phyloP scores from a whole-genome alignment of 2,113 vertebrate genomes.

The Gallinago jamesoni region DNA sequence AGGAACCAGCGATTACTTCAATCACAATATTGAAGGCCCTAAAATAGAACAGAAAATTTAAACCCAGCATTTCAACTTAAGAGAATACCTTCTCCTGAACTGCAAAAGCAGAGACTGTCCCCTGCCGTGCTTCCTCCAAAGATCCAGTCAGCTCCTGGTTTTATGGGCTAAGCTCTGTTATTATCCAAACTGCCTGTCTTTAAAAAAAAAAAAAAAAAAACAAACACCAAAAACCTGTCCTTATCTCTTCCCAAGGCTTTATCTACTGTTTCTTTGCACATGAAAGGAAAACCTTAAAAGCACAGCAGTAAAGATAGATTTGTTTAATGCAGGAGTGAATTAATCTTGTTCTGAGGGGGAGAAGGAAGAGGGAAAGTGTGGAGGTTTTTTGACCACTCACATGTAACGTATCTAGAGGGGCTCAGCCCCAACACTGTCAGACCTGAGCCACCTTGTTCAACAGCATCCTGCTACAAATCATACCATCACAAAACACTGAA shows the following conservation, averaged over 20 bases:
- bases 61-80: background rate
- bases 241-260: background rate
- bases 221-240: background rate
- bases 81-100: background rate
- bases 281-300: background rate
- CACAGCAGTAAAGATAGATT: background rate
- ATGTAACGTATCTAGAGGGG: background rate
- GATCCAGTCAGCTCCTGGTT: background rate
- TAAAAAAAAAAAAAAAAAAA: background rate
- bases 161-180: background rate
- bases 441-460: background rate
- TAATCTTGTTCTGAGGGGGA: background rate
- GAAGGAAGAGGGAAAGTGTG: too few relatives aligned
- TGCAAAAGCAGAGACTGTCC: background rate
- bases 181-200: background rate
- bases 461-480: background rate
- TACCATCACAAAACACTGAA: background rate
- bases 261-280: background rate
- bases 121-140: background rate
- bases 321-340: background rate
- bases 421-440: background rate
- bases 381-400: background rate
- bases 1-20: background rate
- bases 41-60: background rate
- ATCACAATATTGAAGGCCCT: background rate